Conservation (phyloP, 2,113 vertebrate species). For the Notothenia rossii region DNA sequence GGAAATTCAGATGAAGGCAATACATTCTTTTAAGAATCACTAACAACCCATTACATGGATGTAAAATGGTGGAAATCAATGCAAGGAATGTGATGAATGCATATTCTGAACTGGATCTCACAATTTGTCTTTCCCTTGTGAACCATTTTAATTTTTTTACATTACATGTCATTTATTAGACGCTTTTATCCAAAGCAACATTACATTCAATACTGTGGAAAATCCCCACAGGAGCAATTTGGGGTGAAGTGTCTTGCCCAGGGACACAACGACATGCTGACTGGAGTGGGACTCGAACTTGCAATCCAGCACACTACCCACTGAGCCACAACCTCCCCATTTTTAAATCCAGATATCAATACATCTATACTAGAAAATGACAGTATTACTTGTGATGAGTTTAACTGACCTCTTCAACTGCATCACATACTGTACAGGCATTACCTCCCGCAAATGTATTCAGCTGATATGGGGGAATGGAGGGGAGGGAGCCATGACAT, state of each 20-base stretch:
- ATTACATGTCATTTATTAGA: too few species aligned
- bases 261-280: too few species aligned
- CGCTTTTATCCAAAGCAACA: too few species aligned
- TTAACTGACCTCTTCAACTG: conserved; percentile 60
- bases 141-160: not conserved
- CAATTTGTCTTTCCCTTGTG: not conserved
- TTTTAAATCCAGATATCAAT: conserved; percentile 22
- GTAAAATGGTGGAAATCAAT: not conserved
- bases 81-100: not conserved
- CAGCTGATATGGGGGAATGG: conserved; percentile 68
- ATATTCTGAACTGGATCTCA: not conserved
- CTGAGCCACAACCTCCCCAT: too few species aligned
- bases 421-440: conserved; percentile 29
- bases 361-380: conserved; percentile 24
- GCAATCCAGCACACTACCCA: too few species aligned
- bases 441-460: conserved; percentile 58
- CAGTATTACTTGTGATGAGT: conserved; percentile 47
- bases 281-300: too few species aligned
- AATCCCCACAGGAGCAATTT: too few species aligned
- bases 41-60: not conserved
- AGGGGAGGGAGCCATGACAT: conserved; percentile 65
- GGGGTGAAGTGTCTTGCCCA: too few species aligned
- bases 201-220: too few species aligned
- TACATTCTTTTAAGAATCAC: not conserved
- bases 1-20: not conserved